Percentiles rank a stretch among this genome's conserved stretches.
Conservation (phyloP, 2,113 vertebrate species). For the Rhipidura dahli region DNA sequence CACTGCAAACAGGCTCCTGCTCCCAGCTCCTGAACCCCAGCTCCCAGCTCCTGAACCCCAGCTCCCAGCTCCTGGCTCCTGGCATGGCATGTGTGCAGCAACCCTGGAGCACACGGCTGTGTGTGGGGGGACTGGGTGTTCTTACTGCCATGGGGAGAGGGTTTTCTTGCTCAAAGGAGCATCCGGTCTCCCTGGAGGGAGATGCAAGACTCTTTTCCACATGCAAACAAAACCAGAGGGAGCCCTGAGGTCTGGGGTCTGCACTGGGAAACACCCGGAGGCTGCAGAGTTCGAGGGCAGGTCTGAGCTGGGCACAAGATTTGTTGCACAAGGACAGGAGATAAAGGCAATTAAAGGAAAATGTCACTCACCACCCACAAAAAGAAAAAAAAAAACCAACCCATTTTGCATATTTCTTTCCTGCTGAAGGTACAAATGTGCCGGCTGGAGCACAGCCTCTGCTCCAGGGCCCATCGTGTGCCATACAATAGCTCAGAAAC, state of each 20-base stretch:
- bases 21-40: background rate
- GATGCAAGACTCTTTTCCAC: background rate
- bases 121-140: background rate
- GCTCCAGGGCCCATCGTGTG: background rate
- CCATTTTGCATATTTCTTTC: background rate
- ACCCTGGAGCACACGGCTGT: rapidly evolving
- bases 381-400: rapidly evolving
- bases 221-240: background rate
- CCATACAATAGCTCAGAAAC: background rate
- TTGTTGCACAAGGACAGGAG: background rate
- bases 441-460: background rate
- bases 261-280: background rate
- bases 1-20: too few species aligned
- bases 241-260: background rate
- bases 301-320: background rate
- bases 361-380: background rate
- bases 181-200: background rate
- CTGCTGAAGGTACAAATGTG: background rate
- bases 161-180: background rate
- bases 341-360: background rate
- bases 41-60: background rate
- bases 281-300: background rate
- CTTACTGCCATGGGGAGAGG: background rate
- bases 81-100: background rate
- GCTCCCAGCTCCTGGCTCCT: background rate